Evolutionary conservation across 2,113 vertebrate genomes (phyloP), one percentile per base, ranked within the genome.

Genomic region (Cebus imitator): DNA sequence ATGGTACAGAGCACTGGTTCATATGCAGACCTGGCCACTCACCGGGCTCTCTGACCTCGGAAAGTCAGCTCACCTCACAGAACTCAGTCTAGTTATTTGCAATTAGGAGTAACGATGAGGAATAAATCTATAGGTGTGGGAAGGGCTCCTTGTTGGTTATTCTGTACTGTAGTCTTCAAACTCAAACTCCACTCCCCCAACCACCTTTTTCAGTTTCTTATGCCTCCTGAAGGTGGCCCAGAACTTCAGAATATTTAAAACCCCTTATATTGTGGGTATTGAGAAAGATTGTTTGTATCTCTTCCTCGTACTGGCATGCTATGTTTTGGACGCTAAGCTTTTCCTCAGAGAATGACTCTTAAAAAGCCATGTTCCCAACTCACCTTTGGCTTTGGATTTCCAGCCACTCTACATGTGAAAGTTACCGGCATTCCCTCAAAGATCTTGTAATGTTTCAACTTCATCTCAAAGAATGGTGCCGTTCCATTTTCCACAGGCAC

Each of bases 401-500:
- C 99, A 25, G 98, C 97, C 96, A 99, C 99, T 98, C 98, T 99
- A 98, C 99, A 99, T 21, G 98, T 99, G 98, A 99, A 99, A 40
- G 99, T 99, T 80, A 99, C 99, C 0, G 99, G 99, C 99, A 99
- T 99, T 80, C 99, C 99, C 98, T 99, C 99, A 45, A 99, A 99
- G 95, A 99, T 99, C 98, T 99, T 99, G 98, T 99, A 99, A 97
- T 99, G 99, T 93, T 99, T 99, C 95, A 99, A 99, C 97, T 99
- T 99, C 97, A 98, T 99, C 98, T 99, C 98, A 58, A 99, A 99
- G 97, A 98, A 98, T 0, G 99, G 99, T 3, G 99, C 98, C 90
- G 96, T 92, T 13, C 98, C 98, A 13, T 98, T 98, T 32, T 98
- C 98, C 3, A 96, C 80, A 66, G 98, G 97, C 50, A 97, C 97